Evolutionary conservation across 2,888 invertebrate species (phyloP).

Genomic region (Trissonchulus latispiculum): DNA sequence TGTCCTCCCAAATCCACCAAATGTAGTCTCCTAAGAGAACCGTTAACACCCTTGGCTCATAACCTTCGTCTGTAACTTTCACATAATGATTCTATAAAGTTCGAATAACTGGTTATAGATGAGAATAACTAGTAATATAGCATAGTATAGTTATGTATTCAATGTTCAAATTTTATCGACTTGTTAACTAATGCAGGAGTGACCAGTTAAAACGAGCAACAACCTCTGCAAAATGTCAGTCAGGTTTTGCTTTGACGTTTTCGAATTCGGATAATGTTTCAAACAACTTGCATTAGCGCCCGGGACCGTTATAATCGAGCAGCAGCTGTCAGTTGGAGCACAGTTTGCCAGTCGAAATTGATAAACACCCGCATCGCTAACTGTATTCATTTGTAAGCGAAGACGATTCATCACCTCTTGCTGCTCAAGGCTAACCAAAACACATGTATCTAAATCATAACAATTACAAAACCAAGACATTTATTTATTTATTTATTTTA

Average conservation of each 20-base stretch:
- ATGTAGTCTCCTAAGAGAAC: not conserved
- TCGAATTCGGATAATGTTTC: no score
- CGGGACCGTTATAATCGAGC: not conserved
- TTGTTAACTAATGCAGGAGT: no score
- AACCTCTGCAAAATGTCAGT: no score
- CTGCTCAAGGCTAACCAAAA: not conserved
- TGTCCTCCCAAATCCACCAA: slow-evolving; percentile 12
- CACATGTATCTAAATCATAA: not conserved
- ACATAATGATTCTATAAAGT: slow-evolving; percentile 7
- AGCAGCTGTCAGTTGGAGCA: not conserved
- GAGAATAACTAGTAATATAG: no score
- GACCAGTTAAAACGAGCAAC: no score
- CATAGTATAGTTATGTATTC: no score
- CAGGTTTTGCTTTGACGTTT: no score
- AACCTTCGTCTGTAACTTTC: slow-evolving; percentile 8
- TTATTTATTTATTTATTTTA: no score
- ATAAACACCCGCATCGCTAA: not conserved
- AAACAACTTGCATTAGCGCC: not conserved
- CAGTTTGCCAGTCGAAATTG: slow-evolving; percentile 8
- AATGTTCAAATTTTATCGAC: no score
- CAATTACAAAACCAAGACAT: no score
- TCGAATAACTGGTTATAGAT: no score
- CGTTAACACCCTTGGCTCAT: not conserved
- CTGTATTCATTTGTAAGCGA: not conserved
- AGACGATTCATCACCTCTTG: not conserved